These are phyloP conservation scores for Corythaeola cristata DNA, from an alignment of 2,113 vertebrate species.

Conservation along the genomic window DNA sequence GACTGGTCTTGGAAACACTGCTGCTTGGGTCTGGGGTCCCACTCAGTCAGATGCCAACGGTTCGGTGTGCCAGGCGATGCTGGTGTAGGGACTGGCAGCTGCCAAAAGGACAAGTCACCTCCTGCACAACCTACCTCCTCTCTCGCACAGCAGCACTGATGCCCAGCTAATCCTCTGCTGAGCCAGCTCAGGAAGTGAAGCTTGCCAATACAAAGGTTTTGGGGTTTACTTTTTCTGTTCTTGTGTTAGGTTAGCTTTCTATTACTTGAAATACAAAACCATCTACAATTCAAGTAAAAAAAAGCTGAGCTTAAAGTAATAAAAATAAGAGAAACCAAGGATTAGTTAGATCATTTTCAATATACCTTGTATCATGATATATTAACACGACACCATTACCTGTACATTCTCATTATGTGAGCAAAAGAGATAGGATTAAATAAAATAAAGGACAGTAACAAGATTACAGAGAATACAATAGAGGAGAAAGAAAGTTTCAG, in stretches of 20 bases:
- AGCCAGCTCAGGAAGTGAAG: neutral
- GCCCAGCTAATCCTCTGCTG: neutral
- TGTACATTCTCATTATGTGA: neutral
- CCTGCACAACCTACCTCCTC: neutral
- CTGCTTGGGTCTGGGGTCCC: neutral
- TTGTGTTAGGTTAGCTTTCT: neutral
- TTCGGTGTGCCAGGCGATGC: fast-evolving
- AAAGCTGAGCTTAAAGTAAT: neutral
- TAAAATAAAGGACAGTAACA: neutral
- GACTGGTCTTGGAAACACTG: neutral
- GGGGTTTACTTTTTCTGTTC: neutral
- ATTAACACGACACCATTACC: neutral
- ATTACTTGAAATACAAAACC: neutral
- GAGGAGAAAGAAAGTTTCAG: neutral
- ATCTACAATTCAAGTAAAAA: neutral
- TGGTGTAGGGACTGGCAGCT: neutral
- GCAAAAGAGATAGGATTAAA: neutral
- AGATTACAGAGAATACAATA: neutral
- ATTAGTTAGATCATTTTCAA: neutral
- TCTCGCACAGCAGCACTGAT: neutral
- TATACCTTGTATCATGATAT: neutral
- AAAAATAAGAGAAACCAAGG: neutral
- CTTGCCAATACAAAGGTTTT: neutral
- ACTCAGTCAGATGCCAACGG: neutral
- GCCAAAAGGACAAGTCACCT: neutral